phyloP scores from a whole-genome alignment of 2,888 invertebrate genomes.

The Nephrotoma appendiculata region DNA sequence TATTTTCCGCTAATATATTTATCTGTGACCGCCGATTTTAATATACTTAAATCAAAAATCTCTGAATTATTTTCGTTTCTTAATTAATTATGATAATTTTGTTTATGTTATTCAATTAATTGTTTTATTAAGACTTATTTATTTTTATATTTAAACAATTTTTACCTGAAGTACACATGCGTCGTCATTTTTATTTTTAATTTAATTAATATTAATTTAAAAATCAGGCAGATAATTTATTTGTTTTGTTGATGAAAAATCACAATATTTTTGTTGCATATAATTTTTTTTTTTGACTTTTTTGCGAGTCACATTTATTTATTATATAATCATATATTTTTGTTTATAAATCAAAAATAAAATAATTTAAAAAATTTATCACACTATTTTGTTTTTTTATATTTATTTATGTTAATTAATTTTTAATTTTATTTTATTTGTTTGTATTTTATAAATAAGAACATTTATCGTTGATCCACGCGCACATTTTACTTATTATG shows the following conservation, averaged over 20 bases:
- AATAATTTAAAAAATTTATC: not conserved
- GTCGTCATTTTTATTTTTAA: not conserved
- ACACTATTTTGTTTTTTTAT: not conserved
- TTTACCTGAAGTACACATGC: not conserved
- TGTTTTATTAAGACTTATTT: not conserved
- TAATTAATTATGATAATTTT: not conserved
- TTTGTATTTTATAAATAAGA: not conserved
- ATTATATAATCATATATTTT: not conserved
- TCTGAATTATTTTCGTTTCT: not conserved
- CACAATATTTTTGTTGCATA: not conserved
- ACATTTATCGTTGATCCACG: slow-evolving; percentile 13
- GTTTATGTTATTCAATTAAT: not conserved
- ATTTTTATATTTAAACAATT: not conserved
- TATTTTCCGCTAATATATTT: not conserved
- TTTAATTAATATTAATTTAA: not conserved
- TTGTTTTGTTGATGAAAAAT: not conserved
- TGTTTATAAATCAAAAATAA: not conserved
- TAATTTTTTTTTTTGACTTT: not conserved
- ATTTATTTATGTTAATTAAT: not conserved
- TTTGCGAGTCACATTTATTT: not conserved
- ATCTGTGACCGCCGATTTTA: not conserved
- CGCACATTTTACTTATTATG: slow-evolving; percentile 10
- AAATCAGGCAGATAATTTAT: not conserved
- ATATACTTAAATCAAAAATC: not conserved
- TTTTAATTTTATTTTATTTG: not conserved